Base-by-base conservation (phyloP, 1,140 invertebrate genomes). In the Melanaphis sacchari region DNA sequence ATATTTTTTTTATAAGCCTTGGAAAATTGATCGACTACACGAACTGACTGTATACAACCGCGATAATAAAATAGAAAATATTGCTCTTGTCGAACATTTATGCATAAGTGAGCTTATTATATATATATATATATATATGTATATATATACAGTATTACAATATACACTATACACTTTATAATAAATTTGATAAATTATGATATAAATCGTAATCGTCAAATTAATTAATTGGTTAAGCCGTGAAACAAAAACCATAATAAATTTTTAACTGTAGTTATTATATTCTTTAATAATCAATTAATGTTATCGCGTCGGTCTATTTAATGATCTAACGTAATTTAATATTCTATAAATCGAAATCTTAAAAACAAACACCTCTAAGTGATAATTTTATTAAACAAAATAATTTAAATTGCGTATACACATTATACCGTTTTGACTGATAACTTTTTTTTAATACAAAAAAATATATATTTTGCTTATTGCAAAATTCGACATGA, bases 401-500 rank as follows among this genome's bases (percentile, higher is more conserved):
- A 43, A 88, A 88, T 46, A 36, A 49, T 88, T 43, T 82, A 24
- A 40, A 82, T 38, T 82, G 85, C n/a, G 41, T 87, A 22, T 85
- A 43, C 24, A 21, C n/a, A n/a, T 41, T 43, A 43, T 85, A 85
- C 85, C 31, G 85, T 87, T 87, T 11, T 8, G 24, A 41, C 36
- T 40, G 82, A 24, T 40, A 76, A 76, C 21, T 76, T 84, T 84
- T 82, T 40, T 82, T 82, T 84, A 84, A 15, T 40, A 26, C 82
- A 26, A 84, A 24, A 84, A 84, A 52, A 54, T 49, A 54, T 38
- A 2, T 88, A 87, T n/a, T 89, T 52, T 89, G 52, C 26, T 40
- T 89, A 40, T 89, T 52, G 46, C 46, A 54, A 54, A 89, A 89
- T 89, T 89, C 24, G 49, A 89, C 88, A 22, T 89, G 88, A 89